phyloP scores from a whole-genome alignment of 2,113 vertebrate genomes.

The Limnothrissa miodon region DNA sequence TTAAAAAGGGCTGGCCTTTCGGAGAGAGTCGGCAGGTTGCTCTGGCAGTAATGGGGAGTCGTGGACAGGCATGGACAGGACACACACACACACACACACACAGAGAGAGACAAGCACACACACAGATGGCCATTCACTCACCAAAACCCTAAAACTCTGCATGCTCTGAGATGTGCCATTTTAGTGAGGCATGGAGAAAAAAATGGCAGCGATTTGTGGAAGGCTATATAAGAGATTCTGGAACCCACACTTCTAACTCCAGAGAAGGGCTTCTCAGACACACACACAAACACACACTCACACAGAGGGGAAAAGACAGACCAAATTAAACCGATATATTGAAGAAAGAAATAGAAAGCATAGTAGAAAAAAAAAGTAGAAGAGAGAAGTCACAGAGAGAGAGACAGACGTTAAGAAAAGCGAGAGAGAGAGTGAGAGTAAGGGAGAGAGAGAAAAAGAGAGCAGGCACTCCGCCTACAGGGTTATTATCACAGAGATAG shows the following conservation, averaged over 20 bases:
- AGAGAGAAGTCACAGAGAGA: background rate
- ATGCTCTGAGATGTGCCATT: background rate
- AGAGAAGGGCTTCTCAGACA: background rate
- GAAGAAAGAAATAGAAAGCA: background rate
- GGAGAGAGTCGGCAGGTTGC: background rate
- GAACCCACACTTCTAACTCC: background rate
- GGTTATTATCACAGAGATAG: slow-evolving; percentile 61
- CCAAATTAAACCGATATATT: background rate
- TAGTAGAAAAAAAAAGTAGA: background rate
- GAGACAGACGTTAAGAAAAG: background rate
- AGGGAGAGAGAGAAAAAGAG: background rate
- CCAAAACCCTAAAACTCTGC: background rate
- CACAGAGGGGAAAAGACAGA: background rate
- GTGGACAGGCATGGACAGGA: background rate
- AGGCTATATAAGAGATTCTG: background rate
- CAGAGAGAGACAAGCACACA: background rate
- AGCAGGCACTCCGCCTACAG: slow-evolving; percentile 34
- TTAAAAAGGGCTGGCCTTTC: background rate
- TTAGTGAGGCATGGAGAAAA: background rate
- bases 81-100: background rate
- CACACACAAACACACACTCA: background rate
- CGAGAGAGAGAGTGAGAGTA: slow-evolving; percentile 3
- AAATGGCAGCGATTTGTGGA: background rate
- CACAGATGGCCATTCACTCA: background rate
- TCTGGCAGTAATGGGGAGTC: background rate